Percentiles rank a stretch among this genome's conserved stretches.
These are phyloP conservation scores for Lophotis ruficrista DNA, from an alignment of 2,113 vertebrate genomes.

Conservation along the genomic window DNA sequence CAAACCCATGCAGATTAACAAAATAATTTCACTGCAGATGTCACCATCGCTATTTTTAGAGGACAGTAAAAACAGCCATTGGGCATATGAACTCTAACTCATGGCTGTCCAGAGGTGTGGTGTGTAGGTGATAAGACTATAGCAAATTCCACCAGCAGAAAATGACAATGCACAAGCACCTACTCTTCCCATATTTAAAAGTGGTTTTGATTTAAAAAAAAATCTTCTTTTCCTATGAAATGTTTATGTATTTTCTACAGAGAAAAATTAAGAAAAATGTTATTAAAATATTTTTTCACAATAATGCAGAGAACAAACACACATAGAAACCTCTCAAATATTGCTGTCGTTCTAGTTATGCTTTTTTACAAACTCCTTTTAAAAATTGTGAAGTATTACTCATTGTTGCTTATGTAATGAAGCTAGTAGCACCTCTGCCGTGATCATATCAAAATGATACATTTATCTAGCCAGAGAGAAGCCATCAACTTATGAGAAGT, in stretches of 20 bases:
- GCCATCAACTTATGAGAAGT: neutral
- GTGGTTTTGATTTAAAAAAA: neutral
- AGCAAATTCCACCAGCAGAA: neutral
- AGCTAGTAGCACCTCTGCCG: neutral
- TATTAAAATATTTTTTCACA: neutral
- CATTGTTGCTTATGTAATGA: neutral
- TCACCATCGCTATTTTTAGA: neutral
- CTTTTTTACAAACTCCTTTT: neutral
- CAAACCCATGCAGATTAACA: neutral
- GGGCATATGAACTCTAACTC: neutral
- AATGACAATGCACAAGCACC: neutral
- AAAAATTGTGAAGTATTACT: neutral
- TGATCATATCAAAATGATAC: neutral
- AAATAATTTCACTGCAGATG: neutral
- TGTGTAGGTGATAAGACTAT: neutral
- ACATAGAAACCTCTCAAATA: neutral
- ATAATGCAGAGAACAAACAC: neutral
- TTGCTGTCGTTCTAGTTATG: neutral
- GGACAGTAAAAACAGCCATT: neutral
- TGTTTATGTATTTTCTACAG: neutral
- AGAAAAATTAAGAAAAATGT: neutral
- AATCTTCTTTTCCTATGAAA: neutral
- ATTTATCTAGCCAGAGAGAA: neutral
- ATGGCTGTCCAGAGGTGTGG: neutral
- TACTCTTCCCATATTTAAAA: neutral